Conservation (phyloP, 2,888 invertebrate genomes). For the Mythimna loreyi region DNA sequence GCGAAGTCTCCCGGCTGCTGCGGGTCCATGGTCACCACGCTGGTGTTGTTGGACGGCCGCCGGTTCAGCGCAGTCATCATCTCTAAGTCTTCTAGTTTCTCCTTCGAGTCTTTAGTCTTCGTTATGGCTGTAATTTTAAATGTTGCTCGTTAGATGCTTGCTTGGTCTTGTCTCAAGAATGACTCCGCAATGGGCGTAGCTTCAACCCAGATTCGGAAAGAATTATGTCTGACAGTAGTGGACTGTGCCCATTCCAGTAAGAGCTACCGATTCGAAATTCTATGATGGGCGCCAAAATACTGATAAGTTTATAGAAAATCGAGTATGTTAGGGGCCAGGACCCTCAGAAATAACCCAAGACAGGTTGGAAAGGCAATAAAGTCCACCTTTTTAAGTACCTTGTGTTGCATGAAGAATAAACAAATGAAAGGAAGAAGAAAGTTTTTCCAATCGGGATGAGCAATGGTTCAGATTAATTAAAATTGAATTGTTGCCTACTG, state of each 20-base stretch:
- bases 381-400: no score
- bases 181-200: not conserved
- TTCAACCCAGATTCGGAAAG: not conserved
- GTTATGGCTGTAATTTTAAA: slow-evolving; percentile 88
- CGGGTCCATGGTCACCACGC: slow-evolving; percentile 85
- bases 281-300: no score
- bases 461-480: not conserved
- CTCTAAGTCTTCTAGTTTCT: slow-evolving; percentile 90
- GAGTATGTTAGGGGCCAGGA: no score
- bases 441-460: not conserved
- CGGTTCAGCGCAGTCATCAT: slow-evolving; percentile 87
- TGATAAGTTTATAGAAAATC: no score
- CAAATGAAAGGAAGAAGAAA: no score
- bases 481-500: not conserved
- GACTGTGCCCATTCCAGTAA: no score
- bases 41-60: slow-evolving; percentile 83
- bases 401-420: no score
- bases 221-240: not conserved
- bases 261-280: no score
- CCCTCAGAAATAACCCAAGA: no score
- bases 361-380: no score
- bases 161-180: not conserved
- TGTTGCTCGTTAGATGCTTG: slow-evolving; percentile 1
- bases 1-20: slow-evolving; percentile 88
- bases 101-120: slow-evolving; percentile 91